Base-by-base conservation (phyloP, 2,797 vertebrate genomes). In the Chloroceryle inda region DNA sequence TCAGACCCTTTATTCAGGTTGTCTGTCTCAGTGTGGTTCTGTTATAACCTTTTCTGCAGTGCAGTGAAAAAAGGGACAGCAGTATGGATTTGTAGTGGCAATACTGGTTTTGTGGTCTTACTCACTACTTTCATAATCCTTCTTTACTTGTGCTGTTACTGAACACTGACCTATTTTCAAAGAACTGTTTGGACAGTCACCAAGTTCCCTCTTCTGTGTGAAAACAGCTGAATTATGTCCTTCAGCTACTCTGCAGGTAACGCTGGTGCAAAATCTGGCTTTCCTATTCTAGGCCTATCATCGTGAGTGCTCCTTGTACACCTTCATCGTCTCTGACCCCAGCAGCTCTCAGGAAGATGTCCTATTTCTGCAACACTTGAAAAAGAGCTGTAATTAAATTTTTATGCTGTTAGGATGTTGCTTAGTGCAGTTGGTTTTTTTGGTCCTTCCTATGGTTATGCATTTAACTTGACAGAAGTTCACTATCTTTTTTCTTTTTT, bases 321-420 rank as follows among this genome's bases (percentile, higher is more conserved):
- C 58, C 58, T 71, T 44, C 68, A 38, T 66, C 38, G 29, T 52
- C 75, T 73, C 7, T 81, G 69, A 91, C 58, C 45, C n/a, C n/a
- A 49, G 13, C 16, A 85, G 68, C 49, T 80, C 84, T 83, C 68
- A 45, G 85, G 58, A 95, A 84, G 62, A n/a, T 0, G 0, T 69
- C 37, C 35, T 85, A 18, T 87, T 94, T 85, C 77, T 91, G 74
- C 55, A 90, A 58, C 15, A 21, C 58, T 86, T 86, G 62, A 86
- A 88, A 89, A 90, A 38, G 76, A 82, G 53, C 19, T 73, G 38
- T 78, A 84, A 94, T 88, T 91, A 92, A 88, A 47, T 72, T 88
- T 94, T 96, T 53, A 93, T 94, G 73, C 17, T 1, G 2, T 78
- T 68, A 81, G 45, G 62, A 93, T 84, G 42, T 81, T 92, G 93